A percentile compares a stretch with the other conserved stretches of the same genome.
Evolutionary conservation across 1,140 invertebrate species (phyloP).

Genomic region (Drosophila eugracilis): DNA sequence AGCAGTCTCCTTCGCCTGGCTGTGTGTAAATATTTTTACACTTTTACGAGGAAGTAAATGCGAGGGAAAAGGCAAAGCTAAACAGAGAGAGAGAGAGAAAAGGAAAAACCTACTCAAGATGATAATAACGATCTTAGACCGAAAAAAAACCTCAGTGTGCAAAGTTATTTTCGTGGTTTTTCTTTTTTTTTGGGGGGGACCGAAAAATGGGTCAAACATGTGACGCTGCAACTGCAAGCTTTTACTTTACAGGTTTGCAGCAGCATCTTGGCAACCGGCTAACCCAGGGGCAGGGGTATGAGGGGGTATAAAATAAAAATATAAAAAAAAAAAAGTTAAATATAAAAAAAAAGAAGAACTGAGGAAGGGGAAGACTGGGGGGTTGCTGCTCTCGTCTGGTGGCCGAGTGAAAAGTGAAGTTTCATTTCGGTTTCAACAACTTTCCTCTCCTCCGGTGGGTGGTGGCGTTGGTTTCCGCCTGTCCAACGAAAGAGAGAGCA

Average conservation of each 20-base stretch:
- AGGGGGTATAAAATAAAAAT: slow-evolving; percentile 5
- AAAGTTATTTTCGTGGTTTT: neutral
- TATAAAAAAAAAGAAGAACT: neutral
- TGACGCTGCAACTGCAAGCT: slow-evolving; percentile 55
- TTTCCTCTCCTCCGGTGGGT: slow-evolving; percentile 49
- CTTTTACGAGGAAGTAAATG: slow-evolving; percentile 16
- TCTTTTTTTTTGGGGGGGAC: slow-evolving; percentile 20
- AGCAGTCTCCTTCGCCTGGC: slow-evolving; percentile 10
- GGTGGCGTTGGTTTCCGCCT: slow-evolving; percentile 33
- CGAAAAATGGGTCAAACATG: slow-evolving; percentile 72
- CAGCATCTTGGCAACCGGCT: slow-evolving; percentile 36
- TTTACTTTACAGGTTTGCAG: slow-evolving; percentile 65
- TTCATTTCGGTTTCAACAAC: slow-evolving; percentile 62
- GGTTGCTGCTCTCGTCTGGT: slow-evolving; percentile 20
- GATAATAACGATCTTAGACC: slow-evolving; percentile 21
- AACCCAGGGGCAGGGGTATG: slow-evolving; percentile 18
- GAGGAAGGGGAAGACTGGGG: neutral
- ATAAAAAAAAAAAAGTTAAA: neutral
- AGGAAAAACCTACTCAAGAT: slow-evolving; percentile 4
- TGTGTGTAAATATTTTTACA: slow-evolving; percentile 33
- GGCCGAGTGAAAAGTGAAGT: slow-evolving; percentile 68
- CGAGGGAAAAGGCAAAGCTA: slow-evolving; percentile 7
- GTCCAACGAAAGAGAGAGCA: slow-evolving; percentile 10
- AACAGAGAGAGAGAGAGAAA: neutral
- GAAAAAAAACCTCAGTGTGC: slow-evolving; percentile 9